Conservation (phyloP, 2,113 vertebrate species). For the Engystomops pustulosus region DNA sequence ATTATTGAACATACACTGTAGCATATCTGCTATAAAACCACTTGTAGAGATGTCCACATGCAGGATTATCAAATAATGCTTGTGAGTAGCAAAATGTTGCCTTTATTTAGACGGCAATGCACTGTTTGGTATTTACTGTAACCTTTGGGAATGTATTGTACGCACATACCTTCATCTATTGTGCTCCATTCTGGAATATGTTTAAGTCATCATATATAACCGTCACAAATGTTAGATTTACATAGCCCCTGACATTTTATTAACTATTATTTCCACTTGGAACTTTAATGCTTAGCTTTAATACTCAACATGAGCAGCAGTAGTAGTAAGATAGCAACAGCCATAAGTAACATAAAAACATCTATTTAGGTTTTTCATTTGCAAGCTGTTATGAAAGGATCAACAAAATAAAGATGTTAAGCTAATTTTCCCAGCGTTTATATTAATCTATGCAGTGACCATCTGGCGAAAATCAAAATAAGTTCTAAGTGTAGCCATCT, state of each 20-base stretch:
- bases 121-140: neutral
- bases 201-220: neutral
- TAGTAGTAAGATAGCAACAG: neutral
- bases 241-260: neutral
- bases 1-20: neutral
- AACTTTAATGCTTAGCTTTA: neutral
- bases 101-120: neutral
- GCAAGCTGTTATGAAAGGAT: slow-evolving; percentile 32
- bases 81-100: neutral
- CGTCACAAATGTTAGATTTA: slow-evolving; percentile 8
- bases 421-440: slow-evolving; percentile 28
- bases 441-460: slow-evolving; percentile 29
- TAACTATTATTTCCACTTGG: slow-evolving; percentile 13
- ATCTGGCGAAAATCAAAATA: slow-evolving; percentile 29
- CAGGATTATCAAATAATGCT: neutral
- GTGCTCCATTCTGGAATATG: neutral
- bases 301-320: slow-evolving; percentile 37
- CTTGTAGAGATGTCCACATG: neutral
- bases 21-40: neutral
- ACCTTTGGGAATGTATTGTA: neutral
- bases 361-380: slow-evolving; percentile 30
- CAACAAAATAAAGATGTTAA: slow-evolving; percentile 41
- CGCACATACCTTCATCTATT: neutral
- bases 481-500: neutral
- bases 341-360: slow-evolving; percentile 25